These are phyloP conservation scores for Strongylocentrotus purpuratus DNA, from an alignment of 35 echinoderm and acorn worm species.

Conservation along the genomic window DNA sequence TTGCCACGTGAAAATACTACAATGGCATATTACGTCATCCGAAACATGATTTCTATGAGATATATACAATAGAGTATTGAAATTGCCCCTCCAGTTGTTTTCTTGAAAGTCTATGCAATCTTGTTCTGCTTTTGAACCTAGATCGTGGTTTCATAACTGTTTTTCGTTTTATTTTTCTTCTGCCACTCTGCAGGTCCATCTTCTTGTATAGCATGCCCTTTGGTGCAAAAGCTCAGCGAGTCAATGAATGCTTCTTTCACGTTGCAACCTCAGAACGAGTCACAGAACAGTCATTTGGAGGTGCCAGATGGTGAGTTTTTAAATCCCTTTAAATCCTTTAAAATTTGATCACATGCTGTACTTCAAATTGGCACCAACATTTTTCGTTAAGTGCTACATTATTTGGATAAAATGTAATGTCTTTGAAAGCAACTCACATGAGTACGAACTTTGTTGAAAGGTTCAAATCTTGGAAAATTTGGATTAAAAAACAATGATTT, in stretches of 20 bases:
- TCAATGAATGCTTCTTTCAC: constrained; percentile 34
- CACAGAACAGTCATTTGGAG: background rate
- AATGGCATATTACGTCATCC: too few relatives aligned
- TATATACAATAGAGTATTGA: too few relatives aligned
- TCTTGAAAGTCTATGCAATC: too few relatives aligned
- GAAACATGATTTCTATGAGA: too few relatives aligned
- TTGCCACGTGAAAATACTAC: too few relatives aligned
- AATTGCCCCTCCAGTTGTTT: too few relatives aligned
- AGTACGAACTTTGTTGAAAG: background rate
- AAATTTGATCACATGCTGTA: too few relatives aligned
- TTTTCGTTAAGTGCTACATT: background rate
- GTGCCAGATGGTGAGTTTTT: constrained; percentile 16
- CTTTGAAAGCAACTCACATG: too few relatives aligned
- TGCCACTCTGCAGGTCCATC: background rate
- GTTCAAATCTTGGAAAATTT: background rate
- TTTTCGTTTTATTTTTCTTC: background rate
- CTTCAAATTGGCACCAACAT: too few relatives aligned
- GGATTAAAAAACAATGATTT: too few relatives aligned
- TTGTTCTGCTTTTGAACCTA: too few relatives aligned
- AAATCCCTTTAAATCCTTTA: too few relatives aligned
- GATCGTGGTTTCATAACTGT: background rate
- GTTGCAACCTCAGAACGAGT: background rate
- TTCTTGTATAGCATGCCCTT: constrained; percentile 37
- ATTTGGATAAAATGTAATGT: background rate
- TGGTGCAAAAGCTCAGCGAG: constrained; percentile 8